Evolutionary conservation across 2,797 vertebrate genomes (phyloP).

Genomic region (Lagodon rhomboides): DNA sequence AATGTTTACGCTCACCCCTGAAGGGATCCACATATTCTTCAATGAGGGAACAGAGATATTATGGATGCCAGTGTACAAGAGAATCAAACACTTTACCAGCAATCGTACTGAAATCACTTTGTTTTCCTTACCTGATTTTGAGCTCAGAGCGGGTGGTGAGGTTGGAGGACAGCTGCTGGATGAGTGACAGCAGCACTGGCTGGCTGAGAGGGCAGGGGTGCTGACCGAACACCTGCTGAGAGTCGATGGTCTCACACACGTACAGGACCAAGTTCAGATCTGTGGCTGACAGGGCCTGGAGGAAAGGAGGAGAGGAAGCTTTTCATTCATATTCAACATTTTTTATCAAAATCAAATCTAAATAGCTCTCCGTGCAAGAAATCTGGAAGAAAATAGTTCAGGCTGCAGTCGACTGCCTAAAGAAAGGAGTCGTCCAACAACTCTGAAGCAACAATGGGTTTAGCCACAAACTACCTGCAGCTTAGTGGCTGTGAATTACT

Average conservation of each 20-base stretch:
- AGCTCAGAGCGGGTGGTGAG: conserved; percentile 94
- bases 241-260: conserved; percentile 97
- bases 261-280: conserved; percentile 97
- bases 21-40: background rate
- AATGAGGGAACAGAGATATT: background rate
- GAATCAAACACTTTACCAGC: background rate
- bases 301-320: background rate
- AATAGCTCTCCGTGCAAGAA: background rate
- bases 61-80: too few relatives aligned
- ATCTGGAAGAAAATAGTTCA: background rate
- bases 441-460: background rate
- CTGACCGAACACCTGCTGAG: conserved; percentile 96
- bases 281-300: conserved; percentile 89
- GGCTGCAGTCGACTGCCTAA: too few relatives aligned
- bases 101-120: too few relatives aligned
- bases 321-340: background rate
- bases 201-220: conserved; percentile 95
- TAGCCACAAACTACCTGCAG: background rate
- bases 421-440: background rate
- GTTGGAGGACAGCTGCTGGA: conserved; percentile 98
- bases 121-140: conserved; percentile 92
- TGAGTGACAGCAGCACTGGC: conserved; percentile 97
- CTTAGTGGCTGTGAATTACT: background rate
- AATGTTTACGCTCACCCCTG: background rate
- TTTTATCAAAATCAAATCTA: background rate